These are phyloP conservation scores for Catotricha subobsoleta DNA, from an alignment of 2,888 invertebrate species.

Conservation along the genomic window DNA sequence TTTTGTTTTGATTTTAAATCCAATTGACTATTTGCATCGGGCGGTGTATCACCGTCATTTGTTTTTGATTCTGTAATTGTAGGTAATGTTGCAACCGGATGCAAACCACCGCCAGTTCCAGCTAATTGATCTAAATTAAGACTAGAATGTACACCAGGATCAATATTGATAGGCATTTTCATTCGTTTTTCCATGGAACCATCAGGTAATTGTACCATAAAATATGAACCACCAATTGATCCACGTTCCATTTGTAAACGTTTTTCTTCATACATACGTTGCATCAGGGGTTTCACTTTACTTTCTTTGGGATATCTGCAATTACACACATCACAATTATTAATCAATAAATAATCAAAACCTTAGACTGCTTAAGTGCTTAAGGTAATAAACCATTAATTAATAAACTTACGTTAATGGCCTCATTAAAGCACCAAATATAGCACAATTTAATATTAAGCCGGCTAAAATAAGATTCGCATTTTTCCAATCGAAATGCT, in stretches of 20 bases:
- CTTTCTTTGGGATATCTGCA: conserved; percentile 27
- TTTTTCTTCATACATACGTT: conserved; percentile 86
- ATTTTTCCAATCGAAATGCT: conserved; percentile 71
- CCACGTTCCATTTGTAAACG: conserved; percentile 79
- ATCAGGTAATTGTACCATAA: conserved; percentile 73
- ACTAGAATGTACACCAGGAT: conserved; percentile 86
- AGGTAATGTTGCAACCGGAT: conserved; percentile 69
- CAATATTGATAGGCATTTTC: conserved; percentile 80
- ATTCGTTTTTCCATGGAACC: conserved; percentile 77
- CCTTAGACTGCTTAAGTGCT: no score
- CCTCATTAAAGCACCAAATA: conserved; percentile 48
- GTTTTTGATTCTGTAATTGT: conserved; percentile 74
- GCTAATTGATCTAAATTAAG: conserved; percentile 71
- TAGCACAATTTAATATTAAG: conserved; percentile 75
- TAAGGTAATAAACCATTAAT: no score
- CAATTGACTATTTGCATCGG: conserved; percentile 14
- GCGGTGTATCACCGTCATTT: conserved; percentile 31
- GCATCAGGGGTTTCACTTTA: conserved; percentile 56
- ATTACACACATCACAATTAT: no score
- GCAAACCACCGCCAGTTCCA: conserved; percentile 54
- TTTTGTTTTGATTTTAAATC: conserved; percentile 13
- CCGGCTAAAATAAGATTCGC: conserved; percentile 85
- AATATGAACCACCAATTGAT: conserved; percentile 73
- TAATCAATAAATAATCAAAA: no score
- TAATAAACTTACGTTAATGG: conserved; percentile 20